phyloP scores from a whole-genome alignment of 2,113 vertebrate species.

The Dasyornis broadbenti region DNA sequence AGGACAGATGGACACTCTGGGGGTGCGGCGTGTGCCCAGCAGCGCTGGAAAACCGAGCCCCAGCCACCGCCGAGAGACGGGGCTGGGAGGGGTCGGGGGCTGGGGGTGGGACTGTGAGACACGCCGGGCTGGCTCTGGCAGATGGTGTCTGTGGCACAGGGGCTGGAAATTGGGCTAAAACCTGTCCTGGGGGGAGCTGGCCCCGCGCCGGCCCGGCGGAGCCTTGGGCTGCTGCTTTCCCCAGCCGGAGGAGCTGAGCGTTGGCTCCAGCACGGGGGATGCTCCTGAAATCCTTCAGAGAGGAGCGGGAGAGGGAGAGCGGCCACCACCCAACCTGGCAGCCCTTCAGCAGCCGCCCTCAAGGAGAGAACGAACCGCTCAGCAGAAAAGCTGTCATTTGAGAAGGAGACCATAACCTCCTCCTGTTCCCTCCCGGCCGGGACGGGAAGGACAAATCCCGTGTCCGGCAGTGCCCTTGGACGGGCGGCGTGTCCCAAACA shows the following conservation, averaged over 20 bases:
- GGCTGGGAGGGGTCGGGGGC: neutral
- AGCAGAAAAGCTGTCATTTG: slow-evolving; percentile 20
- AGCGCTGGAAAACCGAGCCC: neutral
- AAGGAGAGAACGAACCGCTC: neutral
- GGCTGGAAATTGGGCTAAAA: neutral
- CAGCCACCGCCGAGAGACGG: neutral
- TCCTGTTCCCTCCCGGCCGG: neutral
- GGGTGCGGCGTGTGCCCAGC: neutral
- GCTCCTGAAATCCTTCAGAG: neutral
- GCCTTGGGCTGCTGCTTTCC: neutral
- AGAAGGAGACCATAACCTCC: neutral
- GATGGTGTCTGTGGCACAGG: slow-evolving; percentile 20
- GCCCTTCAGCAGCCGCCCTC: neutral
- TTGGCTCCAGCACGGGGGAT: neutral
- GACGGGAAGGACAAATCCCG: neutral
- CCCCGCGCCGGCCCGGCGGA: neutral
- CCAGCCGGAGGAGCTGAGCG: neutral
- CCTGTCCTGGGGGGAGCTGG: neutral
- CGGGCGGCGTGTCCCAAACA: fast-evolving
- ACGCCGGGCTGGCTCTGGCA: neutral
- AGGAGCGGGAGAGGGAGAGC: neutral
- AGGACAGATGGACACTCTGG: slow-evolving; percentile 29
- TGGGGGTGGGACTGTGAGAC: neutral
- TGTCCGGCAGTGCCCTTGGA: neutral
- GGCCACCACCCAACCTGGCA: neutral